Evolutionary conservation across 2,797 vertebrate species (phyloP).

Genomic region (Pangasius macronema): DNA sequence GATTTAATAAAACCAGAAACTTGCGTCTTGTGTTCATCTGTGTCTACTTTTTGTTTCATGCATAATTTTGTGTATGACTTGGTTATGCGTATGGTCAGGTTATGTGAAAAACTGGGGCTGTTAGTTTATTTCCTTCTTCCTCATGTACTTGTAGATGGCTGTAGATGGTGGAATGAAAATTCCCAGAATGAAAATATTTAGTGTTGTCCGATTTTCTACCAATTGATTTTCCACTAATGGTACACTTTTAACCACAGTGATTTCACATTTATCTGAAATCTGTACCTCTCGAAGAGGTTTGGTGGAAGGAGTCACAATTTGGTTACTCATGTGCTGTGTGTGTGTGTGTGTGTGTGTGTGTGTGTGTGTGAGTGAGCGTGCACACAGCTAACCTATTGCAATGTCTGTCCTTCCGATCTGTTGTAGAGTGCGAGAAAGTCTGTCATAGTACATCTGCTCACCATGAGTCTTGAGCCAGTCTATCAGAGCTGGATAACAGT

Average conservation of each 20-base stretch:
- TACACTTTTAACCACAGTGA: no score
- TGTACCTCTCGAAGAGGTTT: neutral
- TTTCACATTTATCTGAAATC: neutral
- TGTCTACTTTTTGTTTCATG: no score
- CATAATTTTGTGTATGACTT: no score
- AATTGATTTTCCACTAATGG: no score
- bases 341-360: conserved; percentile 9
- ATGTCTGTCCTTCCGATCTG: conserved; percentile 81
- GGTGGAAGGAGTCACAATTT: neutral
- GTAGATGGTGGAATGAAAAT: no score
- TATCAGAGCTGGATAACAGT: conserved; percentile 73
- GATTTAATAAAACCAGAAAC: no score
- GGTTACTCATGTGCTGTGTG: neutral
- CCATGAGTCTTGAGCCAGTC: conserved; percentile 74
- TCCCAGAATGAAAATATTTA: no score
- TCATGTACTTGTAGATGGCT: no score
- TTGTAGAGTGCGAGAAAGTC: conserved; percentile 75
- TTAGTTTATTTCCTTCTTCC: no score
- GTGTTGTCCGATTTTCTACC: no score
- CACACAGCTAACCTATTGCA: conserved; percentile 70
- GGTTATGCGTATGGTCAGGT: neutral
- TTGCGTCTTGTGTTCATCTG: no score
- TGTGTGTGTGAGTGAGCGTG: neutral
- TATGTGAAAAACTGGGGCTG: neutral
- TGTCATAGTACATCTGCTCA: conserved; percentile 76